These are phyloP conservation scores for Rhinatrema bivittatum DNA, from an alignment of 2,797 vertebrate species.

Conservation along the genomic window DNA sequence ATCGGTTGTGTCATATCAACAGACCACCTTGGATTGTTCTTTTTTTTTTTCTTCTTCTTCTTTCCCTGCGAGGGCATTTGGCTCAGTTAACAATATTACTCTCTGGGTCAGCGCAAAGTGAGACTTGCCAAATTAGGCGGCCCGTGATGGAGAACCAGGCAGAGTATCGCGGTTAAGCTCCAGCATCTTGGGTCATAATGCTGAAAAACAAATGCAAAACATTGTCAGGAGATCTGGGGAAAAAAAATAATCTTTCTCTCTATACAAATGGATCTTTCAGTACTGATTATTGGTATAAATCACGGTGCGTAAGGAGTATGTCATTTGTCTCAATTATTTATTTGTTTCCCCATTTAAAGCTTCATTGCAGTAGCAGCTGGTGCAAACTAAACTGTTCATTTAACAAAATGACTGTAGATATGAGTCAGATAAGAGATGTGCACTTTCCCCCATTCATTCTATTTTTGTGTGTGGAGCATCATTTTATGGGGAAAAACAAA, in stretches of 20 bases:
- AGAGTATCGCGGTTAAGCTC: constrained; percentile 21
- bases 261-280: constrained; percentile 12
- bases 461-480: too few species aligned
- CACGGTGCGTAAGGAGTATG: constrained; percentile 25
- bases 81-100: constrained; percentile 1
- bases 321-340: constrained; percentile 40
- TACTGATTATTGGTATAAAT: constrained; percentile 30
- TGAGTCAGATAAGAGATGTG: constrained; percentile 13
- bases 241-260: constrained; percentile 3
- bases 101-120: constrained; percentile 5
- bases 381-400: constrained; percentile 37
- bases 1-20: constrained; percentile 14
- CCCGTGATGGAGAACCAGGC: constrained; percentile 9
- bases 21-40: not conserved
- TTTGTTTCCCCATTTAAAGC: constrained; percentile 42
- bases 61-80: constrained; percentile 3
- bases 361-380: constrained; percentile 40
- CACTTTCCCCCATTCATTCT: constrained; percentile 5
- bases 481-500: too few species aligned
- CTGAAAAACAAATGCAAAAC: constrained; percentile 17
- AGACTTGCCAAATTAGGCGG: constrained; percentile 6
- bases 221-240: constrained; percentile 13
- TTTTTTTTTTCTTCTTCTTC: not conserved
- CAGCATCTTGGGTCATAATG: constrained; percentile 9
- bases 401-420: constrained; percentile 29